Base-by-base conservation (phyloP, 2,797 vertebrate genomes). In the Pipistrellus pygmaeus region DNA sequence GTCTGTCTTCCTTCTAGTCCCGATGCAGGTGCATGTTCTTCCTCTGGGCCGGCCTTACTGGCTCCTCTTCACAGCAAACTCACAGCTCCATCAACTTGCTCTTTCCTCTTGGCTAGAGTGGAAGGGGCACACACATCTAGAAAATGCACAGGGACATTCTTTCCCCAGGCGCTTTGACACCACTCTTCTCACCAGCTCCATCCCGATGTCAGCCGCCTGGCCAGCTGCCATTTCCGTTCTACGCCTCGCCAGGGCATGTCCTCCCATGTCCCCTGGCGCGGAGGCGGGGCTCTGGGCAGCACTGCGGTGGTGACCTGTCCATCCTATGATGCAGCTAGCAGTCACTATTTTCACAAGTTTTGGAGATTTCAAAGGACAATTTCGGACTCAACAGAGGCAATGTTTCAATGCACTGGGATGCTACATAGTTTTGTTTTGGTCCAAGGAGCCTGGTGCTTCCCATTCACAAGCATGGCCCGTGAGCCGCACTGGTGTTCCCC, bases 321-420 rank as follows among this genome's bases (percentile, higher is more conserved):
- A 81, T 51, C 68, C 53, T 32, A 71, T 17, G 44, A 94, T 44
- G 51, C 20, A 66, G 53, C 32, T 81, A n/a, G 69, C 60, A 68
- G n/a, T 57, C 57, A 81, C 27, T 81, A 30, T 87, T 95, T 62
- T 85, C 44, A 18, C 15, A 57, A 69, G 44, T 77, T 82, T 60
- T 71, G n/a, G 66, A 92, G 88, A 71, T 6, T 25, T 10, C 2
- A 2, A 20, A 2, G 17, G 2, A 88, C 46, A 21, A 35, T 2
- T 62, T 44, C 2, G 0, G 14, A 57, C 11, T 75, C 0, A 13
- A 80, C 68, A 96, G n/a, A 97, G 98, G 98, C 98, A 98, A 97
- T 96, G 97, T 97, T 97, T 97, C 69, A 97, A 97, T 66, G 98
- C 27, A 75, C 2, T 78, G 41, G 96, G 77, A 0, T 0, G 0